A percentile compares a stretch with the other conserved stretches of the same genome.
Conservation (phyloP, 2,797 vertebrate species). For the Alca torda region DNA sequence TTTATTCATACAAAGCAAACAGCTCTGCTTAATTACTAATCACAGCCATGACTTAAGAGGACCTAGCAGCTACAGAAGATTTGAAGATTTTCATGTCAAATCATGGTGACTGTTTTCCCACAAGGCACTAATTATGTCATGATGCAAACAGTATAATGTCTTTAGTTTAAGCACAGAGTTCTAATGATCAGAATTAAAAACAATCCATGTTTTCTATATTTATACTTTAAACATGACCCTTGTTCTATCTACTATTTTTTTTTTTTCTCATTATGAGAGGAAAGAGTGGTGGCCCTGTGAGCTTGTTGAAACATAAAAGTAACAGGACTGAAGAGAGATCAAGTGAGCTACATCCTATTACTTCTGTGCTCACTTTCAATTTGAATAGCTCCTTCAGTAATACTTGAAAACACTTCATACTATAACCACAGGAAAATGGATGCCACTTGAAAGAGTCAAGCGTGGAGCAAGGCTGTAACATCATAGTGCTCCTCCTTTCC, state of each 20-base stretch:
- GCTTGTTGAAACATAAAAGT: background rate
- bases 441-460: conserved; percentile 32
- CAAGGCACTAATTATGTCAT: conserved; percentile 31
- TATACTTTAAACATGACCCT: background rate
- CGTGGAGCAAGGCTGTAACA: background rate
- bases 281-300: background rate
- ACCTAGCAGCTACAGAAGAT: background rate
- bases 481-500: background rate
- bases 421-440: background rate
- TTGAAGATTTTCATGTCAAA: conserved; percentile 29
- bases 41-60: background rate
- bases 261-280: background rate
- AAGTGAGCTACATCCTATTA: background rate
- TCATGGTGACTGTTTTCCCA: conserved; percentile 38
- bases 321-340: background rate
- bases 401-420: conserved; percentile 39
- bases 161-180: conserved; percentile 10
- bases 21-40: conserved; percentile 16
- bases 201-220: background rate
- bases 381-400: conserved; percentile 8
- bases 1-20: conserved; percentile 18
- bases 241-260: background rate
- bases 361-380: background rate
- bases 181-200: conserved; percentile 26
- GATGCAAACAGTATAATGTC: background rate